Base-by-base conservation (phyloP, 2,888 invertebrate species). In the Aethes cnicana region DNA sequence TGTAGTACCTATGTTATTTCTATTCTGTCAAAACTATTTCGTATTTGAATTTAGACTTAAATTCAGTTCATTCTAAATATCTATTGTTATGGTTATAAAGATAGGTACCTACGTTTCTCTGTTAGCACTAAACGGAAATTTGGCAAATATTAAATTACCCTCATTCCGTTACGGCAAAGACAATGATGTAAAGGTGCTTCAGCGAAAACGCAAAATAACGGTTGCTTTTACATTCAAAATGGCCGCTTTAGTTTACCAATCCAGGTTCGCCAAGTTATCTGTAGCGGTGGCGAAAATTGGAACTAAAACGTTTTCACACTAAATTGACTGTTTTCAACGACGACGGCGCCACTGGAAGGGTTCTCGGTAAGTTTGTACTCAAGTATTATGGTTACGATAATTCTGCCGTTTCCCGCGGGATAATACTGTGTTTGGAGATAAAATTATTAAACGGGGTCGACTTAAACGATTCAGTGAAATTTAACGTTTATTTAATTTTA, bases 151-250 rank as follows among this genome's bases (percentile, higher is more conserved):
- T 8, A 6, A 18, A 12, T 8, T 28, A 9, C 5, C 11, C 17
- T 28, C 14, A 23, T 25, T 5, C 2, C 7, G 16, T 12, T 14
- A n/a, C 39, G 39, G 37, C 25, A 41, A 39, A n/a, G 14, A 21
- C 28, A 35, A 32, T 39, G 32, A 52, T 52, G 52, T 32, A 52
- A 39, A 52, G 46, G 52, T 52, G 52, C 20, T 46, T 44, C 37
- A 44, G 44, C 32, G 52, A 52, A 52, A 46, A 52, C 44, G 52
- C 39, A 46, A 41, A 39, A 39, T 11, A 20, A 50, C 26, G 9
- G 14, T 11, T 23, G 37, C 32, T n/a, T 11, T 33, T 44, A 46
- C 46, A 52, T 33, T 39, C 44, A 32, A 44, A 52, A 52, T 52
- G 52, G 52, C 49, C 20, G 26, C 50, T 26, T n/a, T n/a, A n/a